phyloP scores from a whole-genome alignment of 2,888 invertebrate species.

The Caenorhabditis macrosperma region DNA sequence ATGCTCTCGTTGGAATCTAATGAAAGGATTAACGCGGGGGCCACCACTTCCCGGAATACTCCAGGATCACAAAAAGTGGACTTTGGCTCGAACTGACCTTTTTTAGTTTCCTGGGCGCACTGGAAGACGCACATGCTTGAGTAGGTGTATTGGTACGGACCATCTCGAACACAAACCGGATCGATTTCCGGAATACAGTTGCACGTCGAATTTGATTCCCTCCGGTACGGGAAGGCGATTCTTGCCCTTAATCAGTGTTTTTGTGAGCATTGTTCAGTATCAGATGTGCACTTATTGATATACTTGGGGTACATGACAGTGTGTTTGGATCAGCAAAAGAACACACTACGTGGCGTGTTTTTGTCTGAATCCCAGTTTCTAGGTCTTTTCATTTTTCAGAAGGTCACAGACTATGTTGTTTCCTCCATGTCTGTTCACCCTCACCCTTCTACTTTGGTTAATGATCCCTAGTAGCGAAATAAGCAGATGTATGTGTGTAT shows the following conservation, averaged over 20 bases:
- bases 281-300: not conserved
- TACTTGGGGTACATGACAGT: constrained; percentile 1
- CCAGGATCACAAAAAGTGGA: constrained; percentile 11
- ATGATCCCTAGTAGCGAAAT: not conserved
- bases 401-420: not conserved
- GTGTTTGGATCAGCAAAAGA: constrained; percentile 11
- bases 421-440: not conserved
- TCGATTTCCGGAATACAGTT: constrained; percentile 60
- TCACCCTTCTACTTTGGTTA: constrained; percentile 1
- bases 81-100: constrained; percentile 58
- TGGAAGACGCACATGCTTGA: constrained; percentile 66
- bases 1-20: constrained; percentile 22
- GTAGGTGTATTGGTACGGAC: constrained; percentile 65
- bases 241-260: constrained; percentile 25
- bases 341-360: not conserved
- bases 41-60: constrained; percentile 7
- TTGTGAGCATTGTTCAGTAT: constrained; percentile 1
- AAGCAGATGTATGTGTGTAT: not conserved
- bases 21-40: constrained; percentile 33
- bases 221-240: constrained; percentile 33
- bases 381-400: not conserved
- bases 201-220: constrained; percentile 40
- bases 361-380: not conserved
- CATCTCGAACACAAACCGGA: constrained; percentile 68
- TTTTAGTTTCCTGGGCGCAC: constrained; percentile 61